Percentiles rank a stretch among this genome's conserved stretches.
Conservation (phyloP, 2,113 vertebrate species). For the Onychorhynchus coronatus region DNA sequence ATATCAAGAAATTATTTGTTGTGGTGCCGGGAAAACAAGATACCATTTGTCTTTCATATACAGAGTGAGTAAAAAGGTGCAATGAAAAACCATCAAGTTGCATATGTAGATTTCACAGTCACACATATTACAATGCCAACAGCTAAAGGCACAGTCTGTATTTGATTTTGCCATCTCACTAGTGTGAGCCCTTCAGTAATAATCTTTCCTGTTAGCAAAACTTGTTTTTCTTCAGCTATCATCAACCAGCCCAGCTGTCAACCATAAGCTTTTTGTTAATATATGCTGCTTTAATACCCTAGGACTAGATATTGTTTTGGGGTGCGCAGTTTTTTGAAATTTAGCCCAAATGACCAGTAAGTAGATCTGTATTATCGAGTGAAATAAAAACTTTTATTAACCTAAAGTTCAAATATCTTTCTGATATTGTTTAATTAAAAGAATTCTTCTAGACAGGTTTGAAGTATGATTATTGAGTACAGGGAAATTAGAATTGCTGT, state of each 20-base stretch:
- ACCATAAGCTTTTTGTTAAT: not conserved
- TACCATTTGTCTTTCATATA: not conserved
- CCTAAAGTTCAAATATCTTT: not conserved
- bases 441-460: not conserved
- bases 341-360: not conserved
- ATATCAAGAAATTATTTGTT: not conserved
- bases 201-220: not conserved
- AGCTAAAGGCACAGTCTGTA: not conserved
- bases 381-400: slow-evolving; percentile 30
- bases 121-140: not conserved
- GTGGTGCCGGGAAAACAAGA: not conserved
- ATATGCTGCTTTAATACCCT: not conserved
- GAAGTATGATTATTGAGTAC: not conserved
- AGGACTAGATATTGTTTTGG: not conserved
- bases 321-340: not conserved
- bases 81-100: not conserved
- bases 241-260: not conserved
- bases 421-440: not conserved
- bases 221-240: not conserved
- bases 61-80: not conserved
- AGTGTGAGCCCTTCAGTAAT: not conserved
- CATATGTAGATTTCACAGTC: not conserved
- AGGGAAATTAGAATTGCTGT: not conserved
- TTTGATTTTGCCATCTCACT: slow-evolving; percentile 12
- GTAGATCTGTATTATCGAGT: not conserved